Conservation (phyloP, 2,888 invertebrate genomes). For the Pseudoips prasinana region DNA sequence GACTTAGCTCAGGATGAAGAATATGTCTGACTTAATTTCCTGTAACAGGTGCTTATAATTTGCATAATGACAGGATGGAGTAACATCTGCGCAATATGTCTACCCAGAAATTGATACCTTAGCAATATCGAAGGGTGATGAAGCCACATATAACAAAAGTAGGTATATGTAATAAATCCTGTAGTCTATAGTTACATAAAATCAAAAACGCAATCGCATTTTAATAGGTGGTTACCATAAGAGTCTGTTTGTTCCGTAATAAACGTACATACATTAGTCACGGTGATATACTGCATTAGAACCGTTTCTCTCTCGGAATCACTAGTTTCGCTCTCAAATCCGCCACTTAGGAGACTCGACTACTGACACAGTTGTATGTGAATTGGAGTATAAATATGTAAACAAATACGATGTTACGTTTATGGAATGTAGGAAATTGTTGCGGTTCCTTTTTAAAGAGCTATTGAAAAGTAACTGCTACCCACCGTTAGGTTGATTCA, state of each 20-base stretch:
- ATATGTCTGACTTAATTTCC: too few relatives aligned
- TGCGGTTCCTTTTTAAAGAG: too few relatives aligned
- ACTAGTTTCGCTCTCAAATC: constrained; percentile 68
- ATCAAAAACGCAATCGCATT: constrained; percentile 31
- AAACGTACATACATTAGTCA: constrained; percentile 34
- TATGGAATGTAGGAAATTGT: background rate
- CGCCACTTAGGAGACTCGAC: constrained; percentile 37
- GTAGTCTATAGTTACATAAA: constrained; percentile 19
- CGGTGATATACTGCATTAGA: constrained; percentile 37
- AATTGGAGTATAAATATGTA: constrained; percentile 36
- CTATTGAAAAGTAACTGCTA: too few relatives aligned
- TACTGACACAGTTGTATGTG: constrained; percentile 28
- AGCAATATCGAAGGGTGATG: too few relatives aligned
- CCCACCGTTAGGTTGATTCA: too few relatives aligned
- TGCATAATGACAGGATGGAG: too few relatives aligned
- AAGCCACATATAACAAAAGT: too few relatives aligned
- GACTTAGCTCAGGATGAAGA: too few relatives aligned
- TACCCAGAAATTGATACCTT: background rate
- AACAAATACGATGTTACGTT: constrained; percentile 21
- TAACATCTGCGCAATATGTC: too few relatives aligned
- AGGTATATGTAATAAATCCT: too few relatives aligned
- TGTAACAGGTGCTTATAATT: too few relatives aligned
- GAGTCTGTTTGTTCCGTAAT: constrained; percentile 32
- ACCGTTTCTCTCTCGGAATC: constrained; percentile 69
- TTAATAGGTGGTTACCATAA: constrained; percentile 35